These are phyloP conservation scores for Coptodon bakossiorum DNA, from an alignment of 2,113 vertebrate genomes.

Conservation along the genomic window DNA sequence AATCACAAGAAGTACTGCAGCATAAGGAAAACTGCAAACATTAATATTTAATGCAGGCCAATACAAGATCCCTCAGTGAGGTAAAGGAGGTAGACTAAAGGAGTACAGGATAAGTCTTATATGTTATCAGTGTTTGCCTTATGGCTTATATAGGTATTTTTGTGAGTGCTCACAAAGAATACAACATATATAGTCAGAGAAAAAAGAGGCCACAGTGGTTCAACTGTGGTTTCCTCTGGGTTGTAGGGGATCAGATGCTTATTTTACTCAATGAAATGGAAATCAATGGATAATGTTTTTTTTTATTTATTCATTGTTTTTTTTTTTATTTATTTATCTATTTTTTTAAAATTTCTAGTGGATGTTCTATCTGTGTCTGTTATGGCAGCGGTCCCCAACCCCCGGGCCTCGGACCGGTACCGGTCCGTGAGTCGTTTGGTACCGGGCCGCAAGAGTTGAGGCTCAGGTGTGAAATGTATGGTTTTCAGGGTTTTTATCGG, in stretches of 20 bases:
- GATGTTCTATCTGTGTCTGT: background rate
- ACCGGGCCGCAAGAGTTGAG: too few relatives aligned
- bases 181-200: background rate
- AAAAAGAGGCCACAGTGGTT: background rate
- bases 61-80: background rate
- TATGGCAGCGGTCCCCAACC: background rate
- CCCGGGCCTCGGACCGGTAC: too few relatives aligned
- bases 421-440: too few relatives aligned
- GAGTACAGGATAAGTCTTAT: background rate
- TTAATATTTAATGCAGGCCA: conserved; percentile 13
- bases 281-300: background rate
- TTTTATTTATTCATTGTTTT: background rate
- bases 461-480: too few relatives aligned
- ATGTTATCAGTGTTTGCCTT: background rate
- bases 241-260: fast-evolving
- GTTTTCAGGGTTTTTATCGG: too few relatives aligned
- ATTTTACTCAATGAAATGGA: background rate
- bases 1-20: conserved; percentile 2
- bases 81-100: background rate
- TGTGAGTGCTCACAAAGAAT: background rate
- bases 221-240: background rate
- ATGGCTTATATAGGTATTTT: fast-evolving
- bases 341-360: fast-evolving
- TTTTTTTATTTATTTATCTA: fast-evolving
- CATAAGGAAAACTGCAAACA: conserved; percentile 1